These are phyloP conservation scores for Cydia pomonella DNA, from an alignment of 1,140 invertebrate genomes.

Conservation along the genomic window DNA sequence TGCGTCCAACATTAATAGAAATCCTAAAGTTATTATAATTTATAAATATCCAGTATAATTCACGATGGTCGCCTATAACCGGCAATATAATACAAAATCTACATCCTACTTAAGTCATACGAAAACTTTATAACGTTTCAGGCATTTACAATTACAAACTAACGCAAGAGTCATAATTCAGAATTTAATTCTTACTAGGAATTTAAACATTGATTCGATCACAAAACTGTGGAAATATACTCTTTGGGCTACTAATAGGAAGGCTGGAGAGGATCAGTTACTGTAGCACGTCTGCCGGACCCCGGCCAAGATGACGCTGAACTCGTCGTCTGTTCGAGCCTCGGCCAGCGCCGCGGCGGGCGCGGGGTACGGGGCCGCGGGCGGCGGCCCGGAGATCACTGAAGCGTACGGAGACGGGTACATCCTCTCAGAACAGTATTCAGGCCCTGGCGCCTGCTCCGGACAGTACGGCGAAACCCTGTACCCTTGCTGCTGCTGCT, in stretches of 20 bases:
- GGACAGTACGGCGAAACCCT: slow-evolving; percentile 58
- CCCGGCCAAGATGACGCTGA: slow-evolving; percentile 91
- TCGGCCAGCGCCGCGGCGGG: slow-evolving; percentile 77
- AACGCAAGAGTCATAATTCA: slow-evolving; percentile 33
- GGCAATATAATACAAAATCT: slow-evolving; percentile 9
- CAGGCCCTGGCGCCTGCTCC: slow-evolving; percentile 62
- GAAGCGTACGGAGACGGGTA: slow-evolving; percentile 71
- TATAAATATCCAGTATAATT: slow-evolving; percentile 22
- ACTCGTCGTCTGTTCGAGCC: slow-evolving; percentile 88
- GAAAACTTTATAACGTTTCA: slow-evolving; percentile 23
- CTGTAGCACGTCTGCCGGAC: slow-evolving; percentile 93
- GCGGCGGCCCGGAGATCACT: slow-evolving; percentile 64
- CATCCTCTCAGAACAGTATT: slow-evolving; percentile 81
- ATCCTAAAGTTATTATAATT: slow-evolving; percentile 31
- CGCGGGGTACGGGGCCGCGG: slow-evolving; percentile 55
- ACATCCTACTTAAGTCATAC: background rate
- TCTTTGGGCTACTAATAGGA: slow-evolving; percentile 70
- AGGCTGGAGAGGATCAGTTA: slow-evolving; percentile 81
- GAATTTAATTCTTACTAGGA: slow-evolving; percentile 35
- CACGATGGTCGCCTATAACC: slow-evolving; percentile 18
- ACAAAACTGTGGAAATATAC: slow-evolving; percentile 43
- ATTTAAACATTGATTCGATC: slow-evolving; percentile 34
- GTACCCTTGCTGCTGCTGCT: slow-evolving; percentile 57
- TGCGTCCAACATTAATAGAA: slow-evolving; percentile 22
- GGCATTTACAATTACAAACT: slow-evolving; percentile 26